Evolutionary conservation across 1,140 invertebrate genomes (phyloP).

Genomic region (Euura lappo): DNA sequence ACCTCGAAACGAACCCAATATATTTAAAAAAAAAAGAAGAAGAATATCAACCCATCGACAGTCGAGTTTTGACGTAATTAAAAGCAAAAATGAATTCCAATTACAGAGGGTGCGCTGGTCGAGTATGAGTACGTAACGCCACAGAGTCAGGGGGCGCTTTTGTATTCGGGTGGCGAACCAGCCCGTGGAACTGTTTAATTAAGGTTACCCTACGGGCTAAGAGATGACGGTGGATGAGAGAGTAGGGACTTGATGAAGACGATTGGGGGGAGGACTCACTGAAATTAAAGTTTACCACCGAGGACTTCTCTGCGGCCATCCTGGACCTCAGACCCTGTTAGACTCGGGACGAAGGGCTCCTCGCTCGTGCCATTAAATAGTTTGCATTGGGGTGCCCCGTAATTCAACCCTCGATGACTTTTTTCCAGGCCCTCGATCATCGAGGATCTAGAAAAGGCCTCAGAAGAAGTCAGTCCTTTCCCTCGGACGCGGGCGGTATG

Average conservation of each 20-base stretch:
- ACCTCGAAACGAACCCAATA: not conserved
- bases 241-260: conserved; percentile 1
- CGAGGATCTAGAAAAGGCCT: not conserved
- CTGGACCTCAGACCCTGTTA: conserved; percentile 17
- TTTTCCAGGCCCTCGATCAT: not conserved
- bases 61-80: not conserved
- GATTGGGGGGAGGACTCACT: not conserved
- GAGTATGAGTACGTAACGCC: not conserved
- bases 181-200: conserved; percentile 16
- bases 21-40: not conserved
- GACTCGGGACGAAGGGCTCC: conserved; percentile 15
- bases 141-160: not conserved
- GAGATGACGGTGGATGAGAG: not conserved
- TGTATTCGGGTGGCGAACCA: not conserved
- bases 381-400: not conserved
- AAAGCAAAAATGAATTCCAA: not conserved
- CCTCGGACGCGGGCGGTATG: conserved; percentile 4
- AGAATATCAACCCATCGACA: not conserved
- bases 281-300: not conserved
- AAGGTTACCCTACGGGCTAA: conserved; percentile 18
- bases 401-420: no score
- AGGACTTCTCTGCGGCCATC: not conserved
- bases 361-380: conserved; percentile 3
- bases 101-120: not conserved
- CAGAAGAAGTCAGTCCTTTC: conserved; percentile 11